Percentiles rank a stretch among this genome's conserved stretches.
phyloP scores from a whole-genome alignment of 53 echinoderm and acorn worm species.

The Antedon mediterranea region DNA sequence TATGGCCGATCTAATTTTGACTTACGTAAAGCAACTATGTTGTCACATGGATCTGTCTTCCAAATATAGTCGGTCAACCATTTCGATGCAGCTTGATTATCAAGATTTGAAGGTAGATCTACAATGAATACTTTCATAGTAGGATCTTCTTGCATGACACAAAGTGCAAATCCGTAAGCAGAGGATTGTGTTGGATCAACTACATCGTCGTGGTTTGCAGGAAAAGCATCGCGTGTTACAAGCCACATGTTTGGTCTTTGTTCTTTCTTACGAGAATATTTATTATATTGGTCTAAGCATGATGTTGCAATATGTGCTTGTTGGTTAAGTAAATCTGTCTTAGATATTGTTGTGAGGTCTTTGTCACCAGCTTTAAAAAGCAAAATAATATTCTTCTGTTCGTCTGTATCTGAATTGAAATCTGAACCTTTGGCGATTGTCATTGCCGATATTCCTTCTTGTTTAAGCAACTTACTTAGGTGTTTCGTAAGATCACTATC shows the following conservation, averaged over 20 bases:
- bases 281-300: not conserved
- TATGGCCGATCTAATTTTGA: not conserved
- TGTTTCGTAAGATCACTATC: not conserved
- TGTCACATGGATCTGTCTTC: not conserved
- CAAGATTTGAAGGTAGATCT: slow-evolving; percentile 20
- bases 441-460: not conserved
- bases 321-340: not conserved
- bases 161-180: not conserved
- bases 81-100: not conserved
- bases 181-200: not conserved
- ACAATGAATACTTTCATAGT: not conserved
- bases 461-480: not conserved
- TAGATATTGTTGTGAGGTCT: not conserved
- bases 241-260: not conserved
- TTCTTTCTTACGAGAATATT: not conserved
- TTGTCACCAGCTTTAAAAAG: not conserved
- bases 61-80: not conserved
- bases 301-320: not conserved
- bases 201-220: not conserved
- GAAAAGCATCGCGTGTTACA: not conserved
- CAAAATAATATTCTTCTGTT: not conserved
- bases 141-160: slow-evolving; percentile 34
- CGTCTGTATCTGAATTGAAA: not conserved
- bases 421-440: not conserved
- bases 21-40: not conserved